Conservation (phyloP, 53 echinoderm and acorn worm genomes). For the Luidia sarsii region DNA sequence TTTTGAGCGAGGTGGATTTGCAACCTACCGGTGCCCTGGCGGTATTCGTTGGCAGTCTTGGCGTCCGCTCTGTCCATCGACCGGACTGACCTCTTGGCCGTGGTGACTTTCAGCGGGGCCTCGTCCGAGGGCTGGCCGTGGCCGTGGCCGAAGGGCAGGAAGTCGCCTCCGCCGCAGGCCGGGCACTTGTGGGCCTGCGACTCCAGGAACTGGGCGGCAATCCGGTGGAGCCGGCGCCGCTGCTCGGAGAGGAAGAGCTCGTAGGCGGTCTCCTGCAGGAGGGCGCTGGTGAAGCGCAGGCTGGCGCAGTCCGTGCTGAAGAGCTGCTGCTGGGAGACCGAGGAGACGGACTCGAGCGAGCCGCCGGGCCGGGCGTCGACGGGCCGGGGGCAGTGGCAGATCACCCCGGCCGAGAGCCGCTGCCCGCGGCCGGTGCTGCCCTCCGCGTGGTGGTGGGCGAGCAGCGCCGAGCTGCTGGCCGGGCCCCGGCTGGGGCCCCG, state of each 20-base stretch:
- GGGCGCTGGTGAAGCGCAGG: slow-evolving; percentile 81
- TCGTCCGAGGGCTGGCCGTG: slow-evolving; percentile 29
- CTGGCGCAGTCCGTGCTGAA: slow-evolving; percentile 72
- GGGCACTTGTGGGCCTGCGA: slow-evolving; percentile 89
- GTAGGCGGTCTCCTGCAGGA: slow-evolving; percentile 94
- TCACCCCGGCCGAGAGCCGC: slow-evolving; percentile 60
- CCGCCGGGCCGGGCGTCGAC: slow-evolving; percentile 32
- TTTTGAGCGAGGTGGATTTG: too few relatives aligned
- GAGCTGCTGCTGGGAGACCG: slow-evolving; percentile 23
- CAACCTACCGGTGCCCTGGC: not conserved
- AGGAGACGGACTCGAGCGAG: not conserved
- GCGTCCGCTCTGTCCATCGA: not conserved
- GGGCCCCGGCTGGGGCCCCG: slow-evolving; percentile 19
- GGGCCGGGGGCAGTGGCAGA: slow-evolving; percentile 75
- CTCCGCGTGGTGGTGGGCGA: too few relatives aligned
- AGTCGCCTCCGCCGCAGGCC: slow-evolving; percentile 90
- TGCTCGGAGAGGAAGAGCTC: slow-evolving; percentile 84
- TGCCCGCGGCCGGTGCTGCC: slow-evolving; percentile 52
- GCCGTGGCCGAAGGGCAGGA: slow-evolving; percentile 68
- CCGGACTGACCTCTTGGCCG: slow-evolving; percentile 9
- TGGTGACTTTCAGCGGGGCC: not conserved
- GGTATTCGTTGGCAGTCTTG: not conserved
- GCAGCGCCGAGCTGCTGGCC: slow-evolving; percentile 11
- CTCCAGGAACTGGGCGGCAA: slow-evolving; percentile 85
- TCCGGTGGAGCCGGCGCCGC: slow-evolving; percentile 82